Base-by-base conservation (phyloP, 2,888 invertebrate species). In the Hirtodrosophila histrioides region DNA sequence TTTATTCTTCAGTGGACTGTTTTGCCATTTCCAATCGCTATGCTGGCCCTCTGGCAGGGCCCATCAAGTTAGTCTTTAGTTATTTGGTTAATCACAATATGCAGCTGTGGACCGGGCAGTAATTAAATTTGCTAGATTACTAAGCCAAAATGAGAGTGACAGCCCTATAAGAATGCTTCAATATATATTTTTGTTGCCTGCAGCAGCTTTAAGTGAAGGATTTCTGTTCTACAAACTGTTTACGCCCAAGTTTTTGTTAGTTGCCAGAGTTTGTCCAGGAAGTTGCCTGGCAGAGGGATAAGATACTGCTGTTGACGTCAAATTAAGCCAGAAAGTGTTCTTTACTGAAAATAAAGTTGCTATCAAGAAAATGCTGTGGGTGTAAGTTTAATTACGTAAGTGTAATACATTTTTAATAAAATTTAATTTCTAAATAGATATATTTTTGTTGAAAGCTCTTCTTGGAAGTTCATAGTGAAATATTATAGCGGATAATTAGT, bases 1-100 rank as follows among this genome's bases (percentile, higher is more conserved):
- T 83, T 86, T 79, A 58, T 66, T 86, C 17, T 78, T 67, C 62
- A 64, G 46, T 50, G 27, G 31, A 69, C 56, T 33, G 60, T 60
- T 43, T 23, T 45, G 35, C 41, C 39, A 39, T 46, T 31, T 23
- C 36, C 9, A 60, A 61, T 64, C 55, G 44, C 48, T 51, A 39
- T 31, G 39, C 12, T 27, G 24, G 39, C n/a, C n/a, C 37, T 56
- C 10, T 4, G 27, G 9, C 6, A 11, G 7, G 8, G 5, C 17
- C 7, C 44, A 50, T 27, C 36, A 49, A 45, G 11, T 3, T 23
- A 12, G 17, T 24, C 24, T 33, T 40, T 57, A 29, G 40, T 70
- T 45, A 55, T 37, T 29, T 51, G 11, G 61, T 73, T 76, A 71
- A 76, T 71, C 54, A 64, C 56, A 51, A 71, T 61, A 61, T 76